Conservation (phyloP, 2,113 vertebrate species). For the Columbina picui region DNA sequence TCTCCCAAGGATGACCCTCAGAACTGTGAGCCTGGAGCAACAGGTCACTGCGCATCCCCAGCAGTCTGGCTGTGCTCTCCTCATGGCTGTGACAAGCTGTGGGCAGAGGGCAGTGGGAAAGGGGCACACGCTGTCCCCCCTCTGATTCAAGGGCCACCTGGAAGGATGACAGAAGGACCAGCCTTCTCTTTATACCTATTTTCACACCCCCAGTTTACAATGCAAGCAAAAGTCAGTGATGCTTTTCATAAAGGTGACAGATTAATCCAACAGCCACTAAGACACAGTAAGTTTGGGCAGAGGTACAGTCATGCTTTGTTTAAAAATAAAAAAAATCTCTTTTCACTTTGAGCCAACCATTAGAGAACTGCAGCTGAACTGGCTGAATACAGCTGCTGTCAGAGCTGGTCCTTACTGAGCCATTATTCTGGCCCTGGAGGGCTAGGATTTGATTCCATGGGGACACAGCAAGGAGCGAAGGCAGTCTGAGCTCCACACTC, state of each 20-base stretch:
- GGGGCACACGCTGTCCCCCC: not conserved
- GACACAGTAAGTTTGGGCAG: not conserved
- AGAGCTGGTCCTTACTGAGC: not conserved
- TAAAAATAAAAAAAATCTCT: not conserved
- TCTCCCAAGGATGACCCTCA: not conserved
- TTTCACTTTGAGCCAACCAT: not conserved
- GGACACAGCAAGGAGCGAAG: not conserved
- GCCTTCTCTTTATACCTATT: not conserved
- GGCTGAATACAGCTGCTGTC: not conserved
- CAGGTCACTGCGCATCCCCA: not conserved
- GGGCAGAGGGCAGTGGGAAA: not conserved
- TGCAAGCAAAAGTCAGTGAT: not conserved
- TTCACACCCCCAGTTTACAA: not conserved
- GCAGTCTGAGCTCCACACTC: fast-evolving
- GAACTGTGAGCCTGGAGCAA: not conserved
- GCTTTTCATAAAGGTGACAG: not conserved
- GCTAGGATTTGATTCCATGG: not conserved
- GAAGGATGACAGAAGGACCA: not conserved
- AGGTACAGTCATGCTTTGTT: not conserved
- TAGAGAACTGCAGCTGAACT: fast-evolving
- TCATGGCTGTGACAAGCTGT: not conserved
- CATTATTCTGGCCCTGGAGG: not conserved
- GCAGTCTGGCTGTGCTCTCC: not conserved
- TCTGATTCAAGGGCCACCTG: not conserved
- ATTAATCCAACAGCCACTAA: not conserved